phyloP scores from a whole-genome alignment of 2,113 vertebrate genomes.

The Osmerus eperlanus region DNA sequence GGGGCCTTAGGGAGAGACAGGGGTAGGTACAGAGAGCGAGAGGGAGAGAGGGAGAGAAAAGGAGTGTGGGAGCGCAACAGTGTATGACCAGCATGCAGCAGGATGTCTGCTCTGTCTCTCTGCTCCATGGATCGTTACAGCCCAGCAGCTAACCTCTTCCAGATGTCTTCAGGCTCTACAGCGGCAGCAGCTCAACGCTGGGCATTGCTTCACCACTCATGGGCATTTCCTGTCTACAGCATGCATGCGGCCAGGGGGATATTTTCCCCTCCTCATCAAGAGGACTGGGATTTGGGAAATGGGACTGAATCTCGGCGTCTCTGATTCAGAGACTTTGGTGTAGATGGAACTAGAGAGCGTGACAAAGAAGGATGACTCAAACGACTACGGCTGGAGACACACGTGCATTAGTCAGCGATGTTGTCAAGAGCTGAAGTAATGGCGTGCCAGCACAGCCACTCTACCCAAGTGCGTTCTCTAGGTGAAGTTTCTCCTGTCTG shows the following conservation, averaged over 20 bases:
- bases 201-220: constrained; percentile 60
- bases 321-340: not conserved
- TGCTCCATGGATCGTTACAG: constrained; percentile 46
- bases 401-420: too few species aligned
- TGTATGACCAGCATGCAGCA: constrained; percentile 20
- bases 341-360: not conserved
- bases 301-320: too few species aligned
- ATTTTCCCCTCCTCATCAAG: not conserved
- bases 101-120: constrained; percentile 27
- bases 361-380: too few species aligned
- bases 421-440: too few species aligned
- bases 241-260: constrained; percentile 15
- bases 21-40: constrained; percentile 27
- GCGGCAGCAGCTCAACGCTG: constrained; percentile 33
- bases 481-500: too few species aligned
- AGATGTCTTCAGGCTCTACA: constrained; percentile 62
- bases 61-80: constrained; percentile 10
- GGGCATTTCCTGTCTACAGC: constrained; percentile 71
- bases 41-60: constrained; percentile 7
- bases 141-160: constrained; percentile 68
- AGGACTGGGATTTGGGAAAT: not conserved
- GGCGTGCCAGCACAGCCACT: too few species aligned
- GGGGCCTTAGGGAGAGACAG: constrained; percentile 12
- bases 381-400: too few species aligned
- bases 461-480: too few species aligned